Evolutionary conservation across 2,888 invertebrate genomes (phyloP).

Genomic region (Chesias legatella): DNA sequence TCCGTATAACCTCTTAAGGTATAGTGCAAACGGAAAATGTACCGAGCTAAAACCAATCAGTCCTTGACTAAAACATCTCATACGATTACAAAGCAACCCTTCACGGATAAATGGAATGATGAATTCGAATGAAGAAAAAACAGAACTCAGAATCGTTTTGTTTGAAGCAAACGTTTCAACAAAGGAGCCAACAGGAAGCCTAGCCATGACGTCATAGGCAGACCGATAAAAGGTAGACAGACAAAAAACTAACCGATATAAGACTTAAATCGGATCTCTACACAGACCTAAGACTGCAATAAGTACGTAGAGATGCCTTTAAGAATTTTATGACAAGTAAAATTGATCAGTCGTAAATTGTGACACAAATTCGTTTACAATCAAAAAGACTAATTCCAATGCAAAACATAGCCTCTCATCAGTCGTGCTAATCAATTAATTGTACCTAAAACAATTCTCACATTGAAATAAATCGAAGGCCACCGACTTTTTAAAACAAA

Average conservation of each 20-base stretch:
- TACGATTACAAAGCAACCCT: not conserved
- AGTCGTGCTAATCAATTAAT: no score
- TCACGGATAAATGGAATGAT: conserved; percentile 5
- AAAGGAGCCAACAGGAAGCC: conserved; percentile 34
- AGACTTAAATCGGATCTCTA: conserved; percentile 12
- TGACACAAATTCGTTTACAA: no score
- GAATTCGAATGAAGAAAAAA: conserved; percentile 29
- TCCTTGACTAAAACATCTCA: not conserved
- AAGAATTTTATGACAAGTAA: conserved; percentile 2
- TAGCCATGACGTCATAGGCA: conserved; percentile 43
- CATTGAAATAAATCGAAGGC: no score
- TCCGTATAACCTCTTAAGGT: no score
- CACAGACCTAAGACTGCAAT: not conserved
- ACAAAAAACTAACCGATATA: conserved; percentile 40
- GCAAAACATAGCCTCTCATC: no score
- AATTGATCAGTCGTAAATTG: no score
- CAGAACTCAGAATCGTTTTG: conserved; percentile 23
- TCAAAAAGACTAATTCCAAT: no score
- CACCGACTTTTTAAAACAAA: no score
- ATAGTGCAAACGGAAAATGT: no score
- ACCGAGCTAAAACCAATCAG: no score
- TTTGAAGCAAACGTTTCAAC: conserved; percentile 30
- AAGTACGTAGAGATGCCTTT: conserved; percentile 4
- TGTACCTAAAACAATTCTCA: no score
- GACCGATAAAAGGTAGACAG: conserved; percentile 37